Conservation (phyloP, 2,113 vertebrate genomes). For the Cebus imitator region DNA sequence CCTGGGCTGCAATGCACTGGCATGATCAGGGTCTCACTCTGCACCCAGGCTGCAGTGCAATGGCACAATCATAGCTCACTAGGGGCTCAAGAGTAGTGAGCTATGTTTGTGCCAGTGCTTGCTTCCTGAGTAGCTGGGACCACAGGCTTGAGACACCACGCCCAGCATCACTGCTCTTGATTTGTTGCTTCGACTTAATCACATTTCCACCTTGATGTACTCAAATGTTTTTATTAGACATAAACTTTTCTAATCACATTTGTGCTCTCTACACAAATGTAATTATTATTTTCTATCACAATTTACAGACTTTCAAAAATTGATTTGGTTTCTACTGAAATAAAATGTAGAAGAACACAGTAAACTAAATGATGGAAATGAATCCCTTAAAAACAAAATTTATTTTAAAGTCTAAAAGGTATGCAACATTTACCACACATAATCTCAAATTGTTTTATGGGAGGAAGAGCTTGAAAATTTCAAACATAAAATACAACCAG, state of each 20-base stretch:
- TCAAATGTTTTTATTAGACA: slow-evolving; percentile 43
- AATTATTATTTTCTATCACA: slow-evolving; percentile 5
- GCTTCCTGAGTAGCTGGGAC: no score
- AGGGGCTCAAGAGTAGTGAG: no score
- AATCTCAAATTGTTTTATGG: background rate
- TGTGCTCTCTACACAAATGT: background rate
- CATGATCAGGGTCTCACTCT: no score
- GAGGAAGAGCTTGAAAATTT: slow-evolving; percentile 33
- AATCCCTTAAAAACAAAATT: slow-evolving; percentile 50
- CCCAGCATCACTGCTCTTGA: no score
- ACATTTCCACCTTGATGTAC: background rate
- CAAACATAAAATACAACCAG: slow-evolving; percentile 31
- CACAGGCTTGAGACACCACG: no score
- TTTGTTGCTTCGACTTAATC: background rate
- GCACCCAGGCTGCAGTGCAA: no score
- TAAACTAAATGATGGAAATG: slow-evolving; percentile 18
- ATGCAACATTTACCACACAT: background rate
- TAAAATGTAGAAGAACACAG: background rate
- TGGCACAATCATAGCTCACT: no score
- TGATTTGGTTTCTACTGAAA: background rate
- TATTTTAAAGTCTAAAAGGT: slow-evolving; percentile 2
- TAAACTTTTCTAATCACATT: slow-evolving; percentile 1
- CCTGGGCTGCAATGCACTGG: no score
- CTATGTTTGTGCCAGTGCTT: no score
- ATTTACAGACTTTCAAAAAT: background rate